phyloP scores from a whole-genome alignment of 2,888 invertebrate species.

The Clunio marinus region DNA sequence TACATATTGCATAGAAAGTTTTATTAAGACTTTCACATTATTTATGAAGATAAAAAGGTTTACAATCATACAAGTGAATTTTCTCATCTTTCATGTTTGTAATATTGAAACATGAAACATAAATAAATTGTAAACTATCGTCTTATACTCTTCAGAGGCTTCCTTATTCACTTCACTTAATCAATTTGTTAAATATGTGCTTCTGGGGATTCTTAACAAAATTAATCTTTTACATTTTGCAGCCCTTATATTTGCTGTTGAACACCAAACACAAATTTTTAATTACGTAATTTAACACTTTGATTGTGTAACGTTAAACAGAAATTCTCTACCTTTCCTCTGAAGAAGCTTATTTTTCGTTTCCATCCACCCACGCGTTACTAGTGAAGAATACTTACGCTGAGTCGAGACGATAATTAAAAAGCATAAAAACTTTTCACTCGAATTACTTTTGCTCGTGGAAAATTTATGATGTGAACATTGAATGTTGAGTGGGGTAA shows the following conservation, averaged over 20 bases:
- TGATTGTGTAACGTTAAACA: not conserved
- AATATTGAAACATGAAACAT: not conserved
- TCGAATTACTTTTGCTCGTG: not conserved
- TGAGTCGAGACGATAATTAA: not conserved
- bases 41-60: too few relatives aligned
- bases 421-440: not conserved
- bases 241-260: too few relatives aligned
- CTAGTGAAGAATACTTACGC: too few relatives aligned
- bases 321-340: not conserved
- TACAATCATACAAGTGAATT: too few relatives aligned
- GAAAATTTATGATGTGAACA: constrained; percentile 23
- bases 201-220: not conserved
- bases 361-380: not conserved
- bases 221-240: too few relatives aligned
- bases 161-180: not conserved
- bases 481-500: not conserved
- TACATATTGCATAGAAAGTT: too few relatives aligned
- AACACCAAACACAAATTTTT: constrained; percentile 25
- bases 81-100: not conserved
- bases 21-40: too few relatives aligned
- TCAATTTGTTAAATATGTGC: not conserved
- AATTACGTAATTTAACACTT: constrained; percentile 27
- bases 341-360: not conserved
- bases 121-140: too few relatives aligned
- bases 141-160: too few relatives aligned